Percentiles rank a stretch among this genome's conserved stretches.
phyloP scores from a whole-genome alignment of 2,888 invertebrate species.

The Cataglyphis rosenhaueri region DNA sequence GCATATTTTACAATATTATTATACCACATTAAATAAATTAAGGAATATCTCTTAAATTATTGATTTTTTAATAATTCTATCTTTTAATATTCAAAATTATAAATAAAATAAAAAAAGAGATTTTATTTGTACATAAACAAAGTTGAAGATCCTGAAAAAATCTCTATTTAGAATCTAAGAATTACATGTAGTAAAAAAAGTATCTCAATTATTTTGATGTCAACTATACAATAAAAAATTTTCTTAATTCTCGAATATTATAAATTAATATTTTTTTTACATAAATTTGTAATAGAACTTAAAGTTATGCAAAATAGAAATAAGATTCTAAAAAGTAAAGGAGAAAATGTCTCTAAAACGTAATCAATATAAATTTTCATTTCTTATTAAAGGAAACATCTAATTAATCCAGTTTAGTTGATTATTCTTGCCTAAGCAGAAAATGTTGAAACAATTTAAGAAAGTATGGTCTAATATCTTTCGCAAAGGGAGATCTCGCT shows the following conservation, averaged over 20 bases:
- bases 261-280: slow-evolving; percentile 4
- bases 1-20: background rate
- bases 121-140: background rate
- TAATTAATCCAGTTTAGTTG: slow-evolving; percentile 35
- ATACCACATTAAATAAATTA: background rate
- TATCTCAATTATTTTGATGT: background rate
- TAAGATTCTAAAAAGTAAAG: background rate
- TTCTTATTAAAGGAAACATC: slow-evolving; percentile 5
- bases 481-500: slow-evolving; percentile 45
- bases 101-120: background rate
- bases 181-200: background rate
- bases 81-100: background rate
- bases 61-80: background rate
- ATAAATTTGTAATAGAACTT: background rate
- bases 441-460: slow-evolving; percentile 48
- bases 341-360: background rate
- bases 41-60: background rate
- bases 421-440: slow-evolving; percentile 39
- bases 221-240: background rate
- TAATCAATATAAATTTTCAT: slow-evolving; percentile 45
- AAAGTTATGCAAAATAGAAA: background rate
- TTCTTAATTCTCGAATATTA: background rate
- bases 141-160: background rate
- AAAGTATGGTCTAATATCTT: slow-evolving; percentile 60
- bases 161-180: background rate